A percentile compares a stretch with the other conserved stretches of the same genome.
These are phyloP conservation scores for Diadema setosum DNA, from an alignment of 35 echinoderm and acorn worm genomes.

Conservation along the genomic window DNA sequence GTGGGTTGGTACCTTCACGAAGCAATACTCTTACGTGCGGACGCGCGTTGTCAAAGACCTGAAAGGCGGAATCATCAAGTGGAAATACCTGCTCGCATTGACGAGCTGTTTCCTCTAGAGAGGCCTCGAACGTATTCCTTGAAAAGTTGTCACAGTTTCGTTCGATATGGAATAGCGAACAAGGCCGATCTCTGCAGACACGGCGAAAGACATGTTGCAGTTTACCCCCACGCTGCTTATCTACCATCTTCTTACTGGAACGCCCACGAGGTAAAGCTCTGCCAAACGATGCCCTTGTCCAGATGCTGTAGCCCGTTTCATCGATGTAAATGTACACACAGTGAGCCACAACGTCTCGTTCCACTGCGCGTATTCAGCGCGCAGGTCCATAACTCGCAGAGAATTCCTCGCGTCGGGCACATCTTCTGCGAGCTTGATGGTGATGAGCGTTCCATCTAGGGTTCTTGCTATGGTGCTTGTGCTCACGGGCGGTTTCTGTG, in stretches of 20 bases:
- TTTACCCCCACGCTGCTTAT: conserved; percentile 7
- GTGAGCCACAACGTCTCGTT: neutral
- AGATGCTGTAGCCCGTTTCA: neutral
- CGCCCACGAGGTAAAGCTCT: neutral
- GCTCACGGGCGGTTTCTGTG: too few relatives aligned
- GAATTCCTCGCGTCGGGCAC: neutral
- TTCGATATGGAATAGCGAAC: too few relatives aligned
- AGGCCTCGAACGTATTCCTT: neutral
- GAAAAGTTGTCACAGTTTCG: neutral
- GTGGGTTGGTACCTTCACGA: neutral
- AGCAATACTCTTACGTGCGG: neutral
- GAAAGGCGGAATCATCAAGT: neutral
- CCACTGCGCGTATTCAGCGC: neutral
- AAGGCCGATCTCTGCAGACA: neutral
- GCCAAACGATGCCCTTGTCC: neutral
- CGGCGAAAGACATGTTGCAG: neutral
- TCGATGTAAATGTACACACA: conserved; percentile 4
- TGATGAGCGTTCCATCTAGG: too few relatives aligned
- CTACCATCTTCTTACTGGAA: neutral
- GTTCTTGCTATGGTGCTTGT: too few relatives aligned
- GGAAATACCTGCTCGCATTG: neutral
- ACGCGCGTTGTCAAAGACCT: conserved; percentile 1
- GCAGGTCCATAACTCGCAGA: neutral
- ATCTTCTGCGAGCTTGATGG: too few relatives aligned
- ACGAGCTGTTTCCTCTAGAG: neutral